Conservation (phyloP, 2,888 invertebrate species). For the Scaptomyza reducta region DNA sequence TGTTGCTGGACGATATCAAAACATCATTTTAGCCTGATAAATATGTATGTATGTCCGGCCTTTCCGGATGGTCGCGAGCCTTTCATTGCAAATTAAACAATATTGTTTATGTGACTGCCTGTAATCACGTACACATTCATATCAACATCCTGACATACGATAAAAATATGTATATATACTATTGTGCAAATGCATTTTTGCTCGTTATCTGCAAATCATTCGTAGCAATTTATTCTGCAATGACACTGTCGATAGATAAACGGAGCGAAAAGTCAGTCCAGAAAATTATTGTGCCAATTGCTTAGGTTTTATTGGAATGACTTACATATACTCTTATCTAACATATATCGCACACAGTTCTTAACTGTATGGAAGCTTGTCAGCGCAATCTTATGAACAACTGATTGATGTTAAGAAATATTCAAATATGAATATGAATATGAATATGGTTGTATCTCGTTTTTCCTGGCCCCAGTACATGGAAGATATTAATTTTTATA, state of each 20-base stretch:
- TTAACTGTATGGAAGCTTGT: no score
- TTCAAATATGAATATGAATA: no score
- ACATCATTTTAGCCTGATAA: slow-evolving; percentile 57
- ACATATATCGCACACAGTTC: no score
- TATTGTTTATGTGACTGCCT: slow-evolving; percentile 52
- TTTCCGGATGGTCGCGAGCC: slow-evolving; percentile 36
- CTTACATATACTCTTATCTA: no score
- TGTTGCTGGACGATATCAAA: slow-evolving; percentile 51
- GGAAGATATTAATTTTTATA: no score
- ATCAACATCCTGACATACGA: not conserved
- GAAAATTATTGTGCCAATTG: slow-evolving; percentile 12
- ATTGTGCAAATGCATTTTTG: slow-evolving; percentile 43
- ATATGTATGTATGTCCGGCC: slow-evolving; percentile 42
- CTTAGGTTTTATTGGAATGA: slow-evolving; percentile 17
- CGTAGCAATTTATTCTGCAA: slow-evolving; percentile 22
- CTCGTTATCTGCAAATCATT: slow-evolving; percentile 24
- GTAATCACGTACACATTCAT: slow-evolving; percentile 29
- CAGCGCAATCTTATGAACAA: no score
- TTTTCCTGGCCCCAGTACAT: no score
- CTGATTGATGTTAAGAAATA: no score
- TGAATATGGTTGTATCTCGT: no score
- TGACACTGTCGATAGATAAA: not conserved
- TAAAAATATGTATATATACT: slow-evolving; percentile 1
- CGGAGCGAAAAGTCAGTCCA: slow-evolving; percentile 18
- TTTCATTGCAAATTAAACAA: slow-evolving; percentile 47